Evolutionary conservation across 2,113 vertebrate species (phyloP).

Genomic region (Elaphurus davidianus): DNA sequence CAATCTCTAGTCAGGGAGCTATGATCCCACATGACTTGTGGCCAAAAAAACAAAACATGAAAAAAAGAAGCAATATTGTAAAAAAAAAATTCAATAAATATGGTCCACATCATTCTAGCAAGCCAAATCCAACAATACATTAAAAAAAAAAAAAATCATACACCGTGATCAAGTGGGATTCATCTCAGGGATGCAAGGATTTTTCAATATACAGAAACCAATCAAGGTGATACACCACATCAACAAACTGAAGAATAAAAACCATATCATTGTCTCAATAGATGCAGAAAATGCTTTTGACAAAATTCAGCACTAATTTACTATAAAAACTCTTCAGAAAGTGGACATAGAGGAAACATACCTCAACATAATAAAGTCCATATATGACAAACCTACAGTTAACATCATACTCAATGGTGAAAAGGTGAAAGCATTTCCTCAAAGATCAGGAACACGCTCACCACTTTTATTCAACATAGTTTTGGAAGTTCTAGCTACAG

Average conservation of each 20-base stretch:
- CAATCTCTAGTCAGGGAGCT: not conserved
- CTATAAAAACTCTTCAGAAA: not conserved
- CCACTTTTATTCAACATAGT: not conserved
- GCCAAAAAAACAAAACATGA: not conserved
- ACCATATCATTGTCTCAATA: not conserved
- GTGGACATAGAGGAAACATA: not conserved
- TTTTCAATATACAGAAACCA: not conserved
- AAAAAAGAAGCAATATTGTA: not conserved
- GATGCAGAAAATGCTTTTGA: not conserved
- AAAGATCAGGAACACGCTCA: not conserved
- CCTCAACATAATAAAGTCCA: not conserved
- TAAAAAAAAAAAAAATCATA: not conserved
- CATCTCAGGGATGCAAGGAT: not conserved
- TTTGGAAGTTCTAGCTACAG: not conserved
- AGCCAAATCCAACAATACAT: not conserved
- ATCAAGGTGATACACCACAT: not conserved
- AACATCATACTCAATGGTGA: not conserved
- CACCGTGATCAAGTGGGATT: not conserved
- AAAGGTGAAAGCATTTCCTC: not conserved
- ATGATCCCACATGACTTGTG: not conserved
- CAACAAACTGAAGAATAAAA: not conserved
- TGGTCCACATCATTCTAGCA: not conserved
- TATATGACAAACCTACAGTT: not conserved
- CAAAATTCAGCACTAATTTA: not conserved
- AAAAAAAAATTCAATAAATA: not conserved